Conservation (phyloP, 2,888 invertebrate genomes). For the Hypomecis atomaria region DNA sequence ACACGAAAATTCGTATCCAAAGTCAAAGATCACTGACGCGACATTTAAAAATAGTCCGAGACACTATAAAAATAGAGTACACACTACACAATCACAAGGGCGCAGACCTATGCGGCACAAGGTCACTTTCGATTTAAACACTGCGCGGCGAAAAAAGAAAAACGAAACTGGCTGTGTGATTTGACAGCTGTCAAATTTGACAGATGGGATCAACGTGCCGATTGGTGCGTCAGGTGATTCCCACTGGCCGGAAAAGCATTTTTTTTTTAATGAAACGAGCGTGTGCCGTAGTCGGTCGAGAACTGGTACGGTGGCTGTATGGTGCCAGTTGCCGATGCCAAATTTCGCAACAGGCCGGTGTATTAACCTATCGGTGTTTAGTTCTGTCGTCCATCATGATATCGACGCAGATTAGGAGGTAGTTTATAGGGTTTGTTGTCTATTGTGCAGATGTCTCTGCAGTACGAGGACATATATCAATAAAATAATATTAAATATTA, state of each 20-base stretch:
- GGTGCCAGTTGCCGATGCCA: slow-evolving; percentile 70
- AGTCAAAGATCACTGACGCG: slow-evolving; percentile 42
- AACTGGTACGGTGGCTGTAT: slow-evolving; percentile 35
- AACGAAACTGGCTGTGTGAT: slow-evolving; percentile 44
- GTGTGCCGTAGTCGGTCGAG: slow-evolving; percentile 16
- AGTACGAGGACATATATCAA: too few relatives aligned
- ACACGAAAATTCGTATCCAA: slow-evolving; percentile 37
- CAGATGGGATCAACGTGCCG: slow-evolving; percentile 42
- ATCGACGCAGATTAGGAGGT: background rate
- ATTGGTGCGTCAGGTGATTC: slow-evolving; percentile 54
- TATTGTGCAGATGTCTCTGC: too few relatives aligned
- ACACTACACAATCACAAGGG: slow-evolving; percentile 41
- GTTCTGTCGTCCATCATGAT: slow-evolving; percentile 6
- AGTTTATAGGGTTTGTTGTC: background rate
- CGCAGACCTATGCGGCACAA: slow-evolving; percentile 34
- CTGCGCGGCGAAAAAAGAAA: slow-evolving; percentile 19
- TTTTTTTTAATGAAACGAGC: slow-evolving; percentile 40
- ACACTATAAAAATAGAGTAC: slow-evolving; percentile 34
- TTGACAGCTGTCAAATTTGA: slow-evolving; percentile 42
- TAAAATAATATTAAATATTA: too few relatives aligned
- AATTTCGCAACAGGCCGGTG: slow-evolving; percentile 67
- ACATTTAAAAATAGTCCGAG: slow-evolving; percentile 36
- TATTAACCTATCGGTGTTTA: slow-evolving; percentile 11
- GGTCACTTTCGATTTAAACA: slow-evolving; percentile 45
- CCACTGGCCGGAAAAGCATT: slow-evolving; percentile 60